Percentiles rank a stretch among this genome's conserved stretches.
Evolutionary conservation across 2,888 invertebrate species (phyloP).

Genomic region (Teleogryllus oceanicus): DNA sequence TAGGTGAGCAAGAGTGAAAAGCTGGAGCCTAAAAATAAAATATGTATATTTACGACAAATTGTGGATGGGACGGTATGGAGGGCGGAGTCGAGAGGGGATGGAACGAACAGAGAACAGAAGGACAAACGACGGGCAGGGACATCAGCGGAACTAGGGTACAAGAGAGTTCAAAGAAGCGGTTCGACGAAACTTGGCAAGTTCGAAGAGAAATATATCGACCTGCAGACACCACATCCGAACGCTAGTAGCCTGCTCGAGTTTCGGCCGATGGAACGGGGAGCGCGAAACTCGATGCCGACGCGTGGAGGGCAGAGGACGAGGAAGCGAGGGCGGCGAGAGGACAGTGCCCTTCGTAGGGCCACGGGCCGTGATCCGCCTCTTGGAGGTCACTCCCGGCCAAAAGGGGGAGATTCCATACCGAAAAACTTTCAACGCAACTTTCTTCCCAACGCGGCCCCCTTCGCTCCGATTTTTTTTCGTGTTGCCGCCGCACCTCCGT

Average conservation of each 20-base stretch:
- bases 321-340: neutral
- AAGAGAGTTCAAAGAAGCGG: no score
- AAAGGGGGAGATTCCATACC: neutral
- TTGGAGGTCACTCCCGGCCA: neutral
- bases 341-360: neutral
- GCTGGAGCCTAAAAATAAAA: no score
- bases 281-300: neutral
- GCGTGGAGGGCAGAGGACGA: neutral
- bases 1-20: no score
- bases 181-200: no score
- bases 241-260: neutral
- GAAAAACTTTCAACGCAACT: neutral
- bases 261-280: neutral
- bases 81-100: no score
- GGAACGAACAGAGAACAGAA: no score
- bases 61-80: no score
- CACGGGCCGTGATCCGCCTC: neutral
- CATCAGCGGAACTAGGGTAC: no score
- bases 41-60: no score
- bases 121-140: no score
- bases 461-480: neutral
- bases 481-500: neutral
- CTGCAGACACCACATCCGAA: neutral
- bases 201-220: neutral
- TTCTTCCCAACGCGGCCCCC: neutral